Evolutionary conservation across 2,797 vertebrate species (phyloP).

Genomic region (Sus cebifrons): DNA sequence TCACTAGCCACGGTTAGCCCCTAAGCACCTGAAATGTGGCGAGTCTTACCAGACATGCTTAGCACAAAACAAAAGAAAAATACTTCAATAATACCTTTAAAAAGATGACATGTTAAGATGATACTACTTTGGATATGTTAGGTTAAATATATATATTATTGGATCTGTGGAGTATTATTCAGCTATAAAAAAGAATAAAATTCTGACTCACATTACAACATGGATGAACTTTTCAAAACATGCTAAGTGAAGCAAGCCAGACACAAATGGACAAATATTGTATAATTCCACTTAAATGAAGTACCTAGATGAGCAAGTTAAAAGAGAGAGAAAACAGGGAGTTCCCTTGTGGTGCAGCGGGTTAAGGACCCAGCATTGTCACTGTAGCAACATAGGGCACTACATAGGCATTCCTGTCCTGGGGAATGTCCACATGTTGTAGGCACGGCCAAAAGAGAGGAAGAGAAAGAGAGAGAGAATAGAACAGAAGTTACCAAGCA

Average conservation of each 20-base stretch:
- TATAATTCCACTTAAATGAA: constrained; percentile 17
- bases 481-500: background rate
- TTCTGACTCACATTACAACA: background rate
- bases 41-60: background rate
- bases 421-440: too few relatives aligned
- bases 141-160: constrained; percentile 16
- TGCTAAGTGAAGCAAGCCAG: background rate
- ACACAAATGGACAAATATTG: background rate
- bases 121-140: background rate
- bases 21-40: background rate
- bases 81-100: constrained; percentile 24
- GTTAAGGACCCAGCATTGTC: too few relatives aligned
- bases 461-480: background rate
- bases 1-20: background rate
- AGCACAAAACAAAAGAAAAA: constrained; percentile 24
- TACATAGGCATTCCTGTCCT: too few relatives aligned
- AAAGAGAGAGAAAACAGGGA: background rate
- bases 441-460: too few relatives aligned
- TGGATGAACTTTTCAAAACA: background rate
- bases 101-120: background rate
- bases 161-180: background rate
- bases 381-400: too few relatives aligned
- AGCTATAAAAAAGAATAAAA: constrained; percentile 14
- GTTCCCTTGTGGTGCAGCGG: too few relatives aligned
- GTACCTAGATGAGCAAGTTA: constrained; percentile 16